Percentiles rank a stretch among this genome's conserved stretches.
Conservation (phyloP, 1,140 invertebrate species). For the Sesamia nonagrioides region DNA sequence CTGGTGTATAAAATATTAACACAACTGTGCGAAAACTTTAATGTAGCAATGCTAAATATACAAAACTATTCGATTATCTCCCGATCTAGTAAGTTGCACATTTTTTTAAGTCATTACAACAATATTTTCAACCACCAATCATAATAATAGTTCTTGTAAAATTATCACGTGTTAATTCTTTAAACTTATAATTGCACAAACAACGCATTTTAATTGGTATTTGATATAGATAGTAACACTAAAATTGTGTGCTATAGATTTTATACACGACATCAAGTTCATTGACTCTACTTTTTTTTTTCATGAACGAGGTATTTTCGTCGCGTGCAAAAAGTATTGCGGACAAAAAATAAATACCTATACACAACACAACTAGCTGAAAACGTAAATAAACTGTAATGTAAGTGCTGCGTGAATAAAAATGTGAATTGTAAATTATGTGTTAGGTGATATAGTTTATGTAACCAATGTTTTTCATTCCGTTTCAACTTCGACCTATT, state of each 20-base stretch:
- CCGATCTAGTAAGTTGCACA: background rate
- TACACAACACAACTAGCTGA: background rate
- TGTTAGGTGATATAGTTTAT: background rate
- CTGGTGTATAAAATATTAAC: background rate
- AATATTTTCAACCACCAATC: background rate
- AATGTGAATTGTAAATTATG: background rate
- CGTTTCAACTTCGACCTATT: constrained; percentile 5
- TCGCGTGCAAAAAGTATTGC: constrained; percentile 44
- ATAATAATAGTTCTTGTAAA: background rate
- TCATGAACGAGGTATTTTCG: constrained; percentile 40
- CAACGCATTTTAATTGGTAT: constrained; percentile 22
- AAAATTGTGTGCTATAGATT: background rate
- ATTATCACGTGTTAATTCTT: background rate
- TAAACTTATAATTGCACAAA: too few relatives aligned
- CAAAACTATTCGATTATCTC: background rate
- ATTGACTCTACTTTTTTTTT: constrained; percentile 45
- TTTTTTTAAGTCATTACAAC: constrained; percentile 1
- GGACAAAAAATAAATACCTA: constrained; percentile 35
- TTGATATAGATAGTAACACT: background rate
- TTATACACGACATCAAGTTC: constrained; percentile 43
- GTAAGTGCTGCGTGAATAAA: background rate
- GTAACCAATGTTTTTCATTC: background rate
- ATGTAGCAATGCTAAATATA: background rate
- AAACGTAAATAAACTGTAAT: constrained; percentile 7
- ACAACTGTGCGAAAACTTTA: background rate